Evolutionary conservation across 2,888 invertebrate genomes (phyloP), one percentile per base, ranked within the genome.

Genomic region (Galerucella pusilla): DNA sequence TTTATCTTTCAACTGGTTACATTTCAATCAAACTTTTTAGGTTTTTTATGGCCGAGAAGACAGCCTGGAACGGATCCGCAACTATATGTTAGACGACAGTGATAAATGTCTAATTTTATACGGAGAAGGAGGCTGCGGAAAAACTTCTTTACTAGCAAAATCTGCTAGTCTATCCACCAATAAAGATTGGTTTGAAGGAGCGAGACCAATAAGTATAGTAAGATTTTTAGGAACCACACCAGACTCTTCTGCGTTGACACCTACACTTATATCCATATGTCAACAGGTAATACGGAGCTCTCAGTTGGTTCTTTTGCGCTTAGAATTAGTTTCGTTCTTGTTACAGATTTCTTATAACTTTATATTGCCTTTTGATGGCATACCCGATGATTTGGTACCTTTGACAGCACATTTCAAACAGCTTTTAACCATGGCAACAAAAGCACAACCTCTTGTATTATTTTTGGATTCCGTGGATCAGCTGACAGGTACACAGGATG

Each of bases 391-490:
- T 86, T 88, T 99, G 81, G 97, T 98, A 45, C 98, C 98, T 1
- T 89, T 99, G 54, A 97, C 97, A 7, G 97, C 97, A 0, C 95
- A 98, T 88, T 97, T 99, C 89, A 99, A 99, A 88, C 95, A 97
- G 82, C 90, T 99, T 64, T 88, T 98, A 75, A 94, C 95, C 9
- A 91, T 94, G 87, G 97, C 97, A 0, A 93, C 91, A 0, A 88
- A 90, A 77, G 93, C 95, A 81, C 96, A 96, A 84, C 98, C 98
- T 0, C 89, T 99, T 63, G 91, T 97, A 0, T 89, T 99, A 61
- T 97, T 97, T 86, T 88, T 99, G 83, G 99, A 99, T 87, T 98
- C 98, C 0, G 96, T 99, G 1, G 99, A 99, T 89, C 98, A 99
- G 87, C 90, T 99, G 67, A 98, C 97, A 7, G 97, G 96, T 0